Percentiles rank a stretch among this genome's conserved stretches.
phyloP scores from a whole-genome alignment of 2,888 invertebrate genomes.

The Microchrysa polita region DNA sequence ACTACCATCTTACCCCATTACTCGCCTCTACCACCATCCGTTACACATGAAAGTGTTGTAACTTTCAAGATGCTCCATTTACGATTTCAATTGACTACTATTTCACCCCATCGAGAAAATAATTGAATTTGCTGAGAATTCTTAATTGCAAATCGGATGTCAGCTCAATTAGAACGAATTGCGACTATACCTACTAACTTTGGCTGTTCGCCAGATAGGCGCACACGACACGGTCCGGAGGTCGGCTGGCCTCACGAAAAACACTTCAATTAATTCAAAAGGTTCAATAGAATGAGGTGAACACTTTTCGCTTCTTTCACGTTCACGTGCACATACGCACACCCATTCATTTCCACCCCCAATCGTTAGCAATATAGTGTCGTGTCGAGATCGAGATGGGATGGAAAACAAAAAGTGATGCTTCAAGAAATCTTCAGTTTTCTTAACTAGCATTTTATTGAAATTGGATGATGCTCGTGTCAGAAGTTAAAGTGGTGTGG shows the following conservation, averaged over 20 bases:
- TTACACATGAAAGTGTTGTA: neutral
- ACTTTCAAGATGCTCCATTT: neutral
- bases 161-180: conserved; percentile 26
- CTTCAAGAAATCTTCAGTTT: neutral
- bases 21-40: too few species aligned
- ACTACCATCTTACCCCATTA: too few species aligned
- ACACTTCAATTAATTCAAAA: conserved; percentile 28
- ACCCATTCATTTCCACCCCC: too few species aligned
- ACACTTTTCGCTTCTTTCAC: neutral
- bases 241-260: conserved; percentile 4
- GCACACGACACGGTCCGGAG: too few species aligned
- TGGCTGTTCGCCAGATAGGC: conserved; percentile 17
- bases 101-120: conserved; percentile 6
- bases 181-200: neutral
- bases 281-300: neutral
- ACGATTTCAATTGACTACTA: neutral
- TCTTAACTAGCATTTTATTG: conserved; percentile 1
- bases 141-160: conserved; percentile 29
- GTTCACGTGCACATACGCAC: neutral
- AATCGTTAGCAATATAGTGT: too few species aligned
- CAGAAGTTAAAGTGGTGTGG: too few species aligned
- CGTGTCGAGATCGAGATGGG: too few species aligned
- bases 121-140: conserved; percentile 25
- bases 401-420: neutral
- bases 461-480: neutral